These are phyloP conservation scores for Ceryle rudis DNA, from an alignment of 2,797 vertebrate genomes.

Conservation along the genomic window DNA sequence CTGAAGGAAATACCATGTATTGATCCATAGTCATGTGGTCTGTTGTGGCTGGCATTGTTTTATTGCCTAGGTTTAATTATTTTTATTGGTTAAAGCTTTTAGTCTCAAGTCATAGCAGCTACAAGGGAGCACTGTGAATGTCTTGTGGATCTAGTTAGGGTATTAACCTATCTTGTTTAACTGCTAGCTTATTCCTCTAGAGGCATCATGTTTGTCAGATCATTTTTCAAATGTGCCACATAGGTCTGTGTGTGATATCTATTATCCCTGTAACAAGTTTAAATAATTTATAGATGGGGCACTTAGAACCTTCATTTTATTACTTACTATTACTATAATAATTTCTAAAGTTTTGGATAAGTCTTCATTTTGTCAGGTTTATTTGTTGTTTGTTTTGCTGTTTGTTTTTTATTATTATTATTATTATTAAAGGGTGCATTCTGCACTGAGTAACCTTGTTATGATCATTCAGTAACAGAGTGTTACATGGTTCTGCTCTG, in stretches of 20 bases:
- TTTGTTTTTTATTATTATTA: too few species aligned
- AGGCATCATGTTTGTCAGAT: constrained; percentile 74
- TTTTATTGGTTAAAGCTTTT: constrained; percentile 67
- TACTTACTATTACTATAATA: neutral
- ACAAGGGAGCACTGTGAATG: constrained; percentile 14
- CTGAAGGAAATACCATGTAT: constrained; percentile 10
- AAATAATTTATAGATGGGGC: constrained; percentile 28
- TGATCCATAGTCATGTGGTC: neutral
- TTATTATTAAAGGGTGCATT: neutral
- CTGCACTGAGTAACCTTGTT: neutral
- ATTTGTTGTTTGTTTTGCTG: neutral
- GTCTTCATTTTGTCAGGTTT: neutral
- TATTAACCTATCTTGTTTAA: constrained; percentile 69
- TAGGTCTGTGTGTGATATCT: constrained; percentile 15
- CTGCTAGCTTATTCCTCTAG: constrained; percentile 66
- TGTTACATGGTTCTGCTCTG: neutral
- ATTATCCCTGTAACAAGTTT: constrained; percentile 19
- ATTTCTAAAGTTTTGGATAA: neutral
- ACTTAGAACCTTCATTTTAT: neutral
- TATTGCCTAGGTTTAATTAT: constrained; percentile 57
- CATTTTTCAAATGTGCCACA: constrained; percentile 71
- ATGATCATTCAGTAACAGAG: neutral
- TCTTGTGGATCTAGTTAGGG: constrained; percentile 43
- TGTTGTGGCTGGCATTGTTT: constrained; percentile 42
- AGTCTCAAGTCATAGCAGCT: constrained; percentile 28